Conservation (phyloP, 2,797 vertebrate genomes). For the Calcarius lapponicus region DNA sequence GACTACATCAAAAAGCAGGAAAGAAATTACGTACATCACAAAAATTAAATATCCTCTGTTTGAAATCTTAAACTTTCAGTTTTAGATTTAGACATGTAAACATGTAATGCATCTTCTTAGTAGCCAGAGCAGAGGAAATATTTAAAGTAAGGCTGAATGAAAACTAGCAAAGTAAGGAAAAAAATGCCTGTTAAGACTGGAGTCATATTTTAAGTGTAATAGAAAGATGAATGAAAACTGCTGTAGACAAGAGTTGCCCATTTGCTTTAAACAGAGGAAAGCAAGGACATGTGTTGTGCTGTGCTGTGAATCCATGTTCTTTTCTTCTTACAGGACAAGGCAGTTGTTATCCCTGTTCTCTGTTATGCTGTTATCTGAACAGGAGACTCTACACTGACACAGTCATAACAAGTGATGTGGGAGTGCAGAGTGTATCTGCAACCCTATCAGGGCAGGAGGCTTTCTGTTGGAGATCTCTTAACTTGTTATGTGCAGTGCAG, state of each 20-base stretch:
- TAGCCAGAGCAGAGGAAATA: background rate
- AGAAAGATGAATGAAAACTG: background rate
- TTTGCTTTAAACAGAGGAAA: background rate
- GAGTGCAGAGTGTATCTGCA: background rate
- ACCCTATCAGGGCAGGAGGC: accelerated
- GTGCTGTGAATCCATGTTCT: background rate
- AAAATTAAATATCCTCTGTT: background rate
- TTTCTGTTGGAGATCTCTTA: background rate
- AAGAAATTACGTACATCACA: background rate
- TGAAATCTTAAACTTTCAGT: background rate
- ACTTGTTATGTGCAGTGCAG: background rate
- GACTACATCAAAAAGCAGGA: background rate
- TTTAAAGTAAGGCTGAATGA: background rate
- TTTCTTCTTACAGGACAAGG: background rate
- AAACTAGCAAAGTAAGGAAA: background rate
- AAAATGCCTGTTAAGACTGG: background rate
- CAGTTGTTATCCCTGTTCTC: background rate
- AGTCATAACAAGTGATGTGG: background rate
- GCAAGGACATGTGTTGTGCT: background rate
- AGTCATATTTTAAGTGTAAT: background rate
- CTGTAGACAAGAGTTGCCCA: background rate
- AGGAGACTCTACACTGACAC: background rate
- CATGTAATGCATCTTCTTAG: background rate
- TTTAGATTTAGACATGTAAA: background rate
- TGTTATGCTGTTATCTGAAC: background rate